Conservation (phyloP, 1,140 invertebrate species). For the Sweltsa coloradensis region DNA sequence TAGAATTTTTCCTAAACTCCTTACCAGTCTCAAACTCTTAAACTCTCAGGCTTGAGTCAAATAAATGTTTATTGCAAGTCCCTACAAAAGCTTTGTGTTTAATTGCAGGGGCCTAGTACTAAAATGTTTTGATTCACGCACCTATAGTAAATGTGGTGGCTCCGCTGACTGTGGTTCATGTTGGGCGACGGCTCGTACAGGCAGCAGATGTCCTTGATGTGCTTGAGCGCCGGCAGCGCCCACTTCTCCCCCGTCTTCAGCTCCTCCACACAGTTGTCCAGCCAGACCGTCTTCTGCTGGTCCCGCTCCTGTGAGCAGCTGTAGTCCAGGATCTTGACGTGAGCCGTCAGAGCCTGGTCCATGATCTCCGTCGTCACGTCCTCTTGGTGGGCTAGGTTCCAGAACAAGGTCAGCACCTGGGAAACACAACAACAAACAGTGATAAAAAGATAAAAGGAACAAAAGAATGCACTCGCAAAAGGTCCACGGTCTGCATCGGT, state of each 20-base stretch:
- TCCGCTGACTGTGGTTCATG: conserved; percentile 47
- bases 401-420: conserved; percentile 87
- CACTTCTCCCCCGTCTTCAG: conserved; percentile 77
- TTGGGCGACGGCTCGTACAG: conserved; percentile 76
- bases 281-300: conserved; percentile 89
- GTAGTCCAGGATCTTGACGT: conserved; percentile 96
- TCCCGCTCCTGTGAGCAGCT: conserved; percentile 92
- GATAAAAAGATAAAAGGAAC: too few relatives aligned
- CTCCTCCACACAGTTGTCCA: conserved; percentile 92
- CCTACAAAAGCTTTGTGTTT: conserved; percentile 3
- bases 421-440: conserved; percentile 15
- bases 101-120: neutral
- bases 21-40: too few relatives aligned
- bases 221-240: conserved; percentile 89
- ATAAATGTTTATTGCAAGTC: too few relatives aligned
- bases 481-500: too few relatives aligned
- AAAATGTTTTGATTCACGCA: conserved; percentile 32
- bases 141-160: conserved; percentile 50
- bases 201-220: conserved; percentile 91
- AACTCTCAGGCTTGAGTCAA: too few relatives aligned
- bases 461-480: too few relatives aligned
- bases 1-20: too few relatives aligned
- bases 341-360: conserved; percentile 89
- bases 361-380: conserved; percentile 96
- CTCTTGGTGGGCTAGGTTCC: conserved; percentile 93